Evolutionary conservation across 2,113 vertebrate species (phyloP), one percentile per base, ranked within the genome.

Genomic region (Chaetodon trifascialis): DNA sequence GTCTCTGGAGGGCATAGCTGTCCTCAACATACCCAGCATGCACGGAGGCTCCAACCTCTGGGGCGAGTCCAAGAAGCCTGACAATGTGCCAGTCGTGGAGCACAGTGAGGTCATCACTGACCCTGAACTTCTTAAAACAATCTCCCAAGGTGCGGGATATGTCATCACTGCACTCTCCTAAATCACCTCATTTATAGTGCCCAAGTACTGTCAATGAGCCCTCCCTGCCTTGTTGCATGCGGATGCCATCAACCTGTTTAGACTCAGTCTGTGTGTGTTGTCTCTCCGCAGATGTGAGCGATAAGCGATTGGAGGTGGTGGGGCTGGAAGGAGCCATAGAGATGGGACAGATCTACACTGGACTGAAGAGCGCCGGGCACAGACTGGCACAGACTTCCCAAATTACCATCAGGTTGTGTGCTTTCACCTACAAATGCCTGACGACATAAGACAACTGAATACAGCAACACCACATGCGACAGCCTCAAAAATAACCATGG

Each of bases 1-100:
- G 8, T 95, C 96, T 11, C 90, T 98, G 77, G 96, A 96, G 79
- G 96, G 97, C 67, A 93, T 96, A 47, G 95, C 97, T 7, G 92
- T 99, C 19, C 95, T 99, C 73, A 99, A 99, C 92, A 99, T 98
- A 94, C 97, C 97, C 85, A 99, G 97, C 94, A 98, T 95, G 79
- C 97, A 99, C 0, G 97, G 97, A 0, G 97, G 97, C 74, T 98
- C 97, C 83, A 99, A 98, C 90, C 95, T 98, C 47, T 99, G 97
- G 97, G 97, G 97, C 0, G 97, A 98, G 59, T 94, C 95, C 79
- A 96, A 94, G 91, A 96, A 93, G 80, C 73, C 82, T 4, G 93
- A 95, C 10, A 25, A 68, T 8, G 83, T 84, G 47, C 80, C 91
- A 38, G 83, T 86, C 10, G 79, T 89, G 25, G 88, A 90, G 23